These are phyloP conservation scores for Leptinotarsa tumamoca DNA, from an alignment of 2,888 invertebrate genomes.

Conservation along the genomic window DNA sequence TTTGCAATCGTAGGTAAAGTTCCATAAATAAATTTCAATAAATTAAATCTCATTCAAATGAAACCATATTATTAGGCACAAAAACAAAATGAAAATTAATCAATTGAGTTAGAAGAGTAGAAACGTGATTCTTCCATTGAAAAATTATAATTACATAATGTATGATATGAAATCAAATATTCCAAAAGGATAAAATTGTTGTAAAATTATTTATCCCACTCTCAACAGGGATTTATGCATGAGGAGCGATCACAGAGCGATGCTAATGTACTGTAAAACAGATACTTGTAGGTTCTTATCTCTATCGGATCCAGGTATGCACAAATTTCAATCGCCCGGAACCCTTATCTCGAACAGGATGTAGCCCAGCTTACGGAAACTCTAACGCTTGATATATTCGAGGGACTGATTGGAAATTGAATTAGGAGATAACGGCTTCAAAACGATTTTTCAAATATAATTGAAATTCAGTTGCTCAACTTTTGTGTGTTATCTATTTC, in stretches of 20 bases:
- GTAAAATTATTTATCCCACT: neutral
- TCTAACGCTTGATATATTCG: constrained; percentile 15
- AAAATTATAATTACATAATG: neutral
- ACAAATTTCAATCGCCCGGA: constrained; percentile 36
- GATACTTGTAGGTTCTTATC: constrained; percentile 57
- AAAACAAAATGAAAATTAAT: too few relatives aligned
- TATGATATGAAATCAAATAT: neutral
- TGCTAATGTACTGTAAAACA: constrained; percentile 64
- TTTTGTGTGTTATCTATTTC: neutral
- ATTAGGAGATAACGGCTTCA: constrained; percentile 10
- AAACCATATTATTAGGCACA: too few relatives aligned
- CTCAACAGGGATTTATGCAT: constrained; percentile 52
- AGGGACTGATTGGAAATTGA: constrained; percentile 17
- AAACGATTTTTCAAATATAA: neutral
- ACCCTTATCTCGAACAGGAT: constrained; percentile 34
- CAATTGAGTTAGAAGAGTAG: too few relatives aligned
- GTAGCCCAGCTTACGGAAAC: constrained; percentile 21
- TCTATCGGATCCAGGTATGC: constrained; percentile 37
- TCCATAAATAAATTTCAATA: too few relatives aligned
- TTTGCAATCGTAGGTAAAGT: too few relatives aligned
- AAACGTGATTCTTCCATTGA: too few relatives aligned
- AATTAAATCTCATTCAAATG: too few relatives aligned
- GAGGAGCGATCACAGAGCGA: constrained; percentile 58
- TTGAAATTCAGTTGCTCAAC: neutral
- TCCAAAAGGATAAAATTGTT: neutral